phyloP scores from a whole-genome alignment of 2,797 vertebrate species.

The Lindbergichthys nudifrons region DNA sequence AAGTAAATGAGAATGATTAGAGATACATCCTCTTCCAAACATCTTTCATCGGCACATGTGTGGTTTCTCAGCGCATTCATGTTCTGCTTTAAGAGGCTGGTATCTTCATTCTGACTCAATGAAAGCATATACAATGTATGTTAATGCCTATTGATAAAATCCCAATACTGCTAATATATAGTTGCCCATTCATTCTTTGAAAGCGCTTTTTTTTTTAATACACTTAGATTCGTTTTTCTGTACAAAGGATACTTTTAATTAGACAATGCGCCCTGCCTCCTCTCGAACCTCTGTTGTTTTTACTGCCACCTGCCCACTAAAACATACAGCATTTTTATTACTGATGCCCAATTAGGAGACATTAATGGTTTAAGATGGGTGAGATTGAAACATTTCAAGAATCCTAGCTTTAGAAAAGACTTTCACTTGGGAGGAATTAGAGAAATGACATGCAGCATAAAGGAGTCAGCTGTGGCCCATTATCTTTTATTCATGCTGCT shows the following conservation, averaged over 20 bases:
- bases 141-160: constrained; percentile 56
- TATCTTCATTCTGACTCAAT: constrained; percentile 60
- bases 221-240: constrained; percentile 43
- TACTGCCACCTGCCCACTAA: constrained; percentile 63
- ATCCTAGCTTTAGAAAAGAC: constrained; percentile 62
- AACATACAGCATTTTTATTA: constrained; percentile 49
- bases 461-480: constrained; percentile 82
- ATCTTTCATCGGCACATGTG: constrained; percentile 71
- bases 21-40: constrained; percentile 72
- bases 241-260: constrained; percentile 52
- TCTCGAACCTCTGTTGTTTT: constrained; percentile 44
- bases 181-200: constrained; percentile 57
- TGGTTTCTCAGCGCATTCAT: constrained; percentile 65
- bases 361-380: constrained; percentile 51
- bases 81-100: constrained; percentile 52
- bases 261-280: constrained; percentile 47
- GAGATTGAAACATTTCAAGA: constrained; percentile 55
- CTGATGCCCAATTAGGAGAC: constrained; percentile 49
- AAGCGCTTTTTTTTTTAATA: constrained; percentile 47
- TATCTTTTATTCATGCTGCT: constrained; percentile 86
- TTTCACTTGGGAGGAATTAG: constrained; percentile 77
- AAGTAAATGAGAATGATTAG: constrained; percentile 74
- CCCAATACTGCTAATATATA: constrained; percentile 42
- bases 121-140: constrained; percentile 63
- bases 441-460: constrained; percentile 78